phyloP scores from a whole-genome alignment of 1,140 invertebrate species.

The Penaeus vannamei region DNA sequence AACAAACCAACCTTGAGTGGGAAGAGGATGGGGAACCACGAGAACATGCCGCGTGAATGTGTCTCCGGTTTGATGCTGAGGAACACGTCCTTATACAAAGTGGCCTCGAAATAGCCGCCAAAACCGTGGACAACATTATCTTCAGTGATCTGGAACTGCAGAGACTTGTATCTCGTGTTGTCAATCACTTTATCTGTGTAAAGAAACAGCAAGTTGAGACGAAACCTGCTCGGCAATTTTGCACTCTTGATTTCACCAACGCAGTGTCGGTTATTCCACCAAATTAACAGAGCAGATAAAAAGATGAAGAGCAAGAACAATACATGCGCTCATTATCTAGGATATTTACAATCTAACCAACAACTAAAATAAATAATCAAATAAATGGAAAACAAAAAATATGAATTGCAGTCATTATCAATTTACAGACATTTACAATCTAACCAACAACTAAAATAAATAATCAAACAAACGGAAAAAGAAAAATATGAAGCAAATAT shows the following conservation, averaged over 20 bases:
- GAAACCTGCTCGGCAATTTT: background rate
- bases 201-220: background rate
- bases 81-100: constrained; percentile 86
- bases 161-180: constrained; percentile 78
- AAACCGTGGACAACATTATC: constrained; percentile 92
- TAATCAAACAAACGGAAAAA: too few species aligned
- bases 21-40: constrained; percentile 98
- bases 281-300: background rate
- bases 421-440: too few species aligned
- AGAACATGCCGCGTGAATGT: constrained; percentile 92
- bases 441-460: too few species aligned
- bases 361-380: background rate
- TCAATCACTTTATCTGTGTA: constrained; percentile 81
- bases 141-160: constrained; percentile 81
- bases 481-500: too few species aligned
- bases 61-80: constrained; percentile 92
- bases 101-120: constrained; percentile 93
- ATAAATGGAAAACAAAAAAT: too few species aligned
- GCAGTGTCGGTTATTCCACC: background rate
- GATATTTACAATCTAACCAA: background rate
- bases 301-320: background rate
- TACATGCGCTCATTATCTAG: background rate
- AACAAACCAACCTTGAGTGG: constrained; percentile 81
- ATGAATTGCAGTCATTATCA: too few species aligned
- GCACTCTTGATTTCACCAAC: background rate